phyloP scores from a whole-genome alignment of 2,113 vertebrate species.

The Seriola quinqueradiata region DNA sequence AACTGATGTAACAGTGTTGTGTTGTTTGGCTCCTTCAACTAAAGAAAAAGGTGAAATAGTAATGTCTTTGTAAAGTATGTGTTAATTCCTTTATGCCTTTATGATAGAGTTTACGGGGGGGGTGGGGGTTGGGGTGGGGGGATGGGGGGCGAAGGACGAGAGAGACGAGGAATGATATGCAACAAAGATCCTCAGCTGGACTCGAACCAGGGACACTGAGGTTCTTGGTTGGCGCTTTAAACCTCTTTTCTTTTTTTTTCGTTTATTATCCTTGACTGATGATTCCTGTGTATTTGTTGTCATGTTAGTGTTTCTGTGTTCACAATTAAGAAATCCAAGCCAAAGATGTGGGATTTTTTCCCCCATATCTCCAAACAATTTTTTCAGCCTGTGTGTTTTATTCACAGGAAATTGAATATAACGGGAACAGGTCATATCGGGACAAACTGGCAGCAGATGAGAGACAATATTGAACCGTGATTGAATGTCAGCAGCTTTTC shows the following conservation, averaged over 20 bases:
- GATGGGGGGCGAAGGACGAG: background rate
- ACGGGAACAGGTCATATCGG: background rate
- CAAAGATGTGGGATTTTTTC: background rate
- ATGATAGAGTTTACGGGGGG: background rate
- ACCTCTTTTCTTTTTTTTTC: background rate
- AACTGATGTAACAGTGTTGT: background rate
- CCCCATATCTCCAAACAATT: background rate
- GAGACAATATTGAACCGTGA: background rate
- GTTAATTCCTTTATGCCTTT: background rate
- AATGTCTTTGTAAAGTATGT: no score
- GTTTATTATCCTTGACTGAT: background rate
- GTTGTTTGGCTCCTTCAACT: background rate
- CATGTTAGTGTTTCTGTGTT: background rate
- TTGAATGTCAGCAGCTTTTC: background rate
- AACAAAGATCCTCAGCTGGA: background rate
- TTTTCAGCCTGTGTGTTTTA: background rate
- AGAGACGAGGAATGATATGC: background rate
- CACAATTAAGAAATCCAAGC: background rate
- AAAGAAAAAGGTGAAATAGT: background rate
- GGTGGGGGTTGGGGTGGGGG: background rate
- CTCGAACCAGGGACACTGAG: no score
- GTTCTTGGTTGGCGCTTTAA: background rate
- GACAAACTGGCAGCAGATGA: background rate
- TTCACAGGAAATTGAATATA: slow-evolving; percentile 1
- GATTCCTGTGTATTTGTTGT: background rate